A percentile compares a stretch with the other conserved stretches of the same genome.
Conservation (phyloP, 2,888 invertebrate genomes). For the Agonopterix alstromeriana region DNA sequence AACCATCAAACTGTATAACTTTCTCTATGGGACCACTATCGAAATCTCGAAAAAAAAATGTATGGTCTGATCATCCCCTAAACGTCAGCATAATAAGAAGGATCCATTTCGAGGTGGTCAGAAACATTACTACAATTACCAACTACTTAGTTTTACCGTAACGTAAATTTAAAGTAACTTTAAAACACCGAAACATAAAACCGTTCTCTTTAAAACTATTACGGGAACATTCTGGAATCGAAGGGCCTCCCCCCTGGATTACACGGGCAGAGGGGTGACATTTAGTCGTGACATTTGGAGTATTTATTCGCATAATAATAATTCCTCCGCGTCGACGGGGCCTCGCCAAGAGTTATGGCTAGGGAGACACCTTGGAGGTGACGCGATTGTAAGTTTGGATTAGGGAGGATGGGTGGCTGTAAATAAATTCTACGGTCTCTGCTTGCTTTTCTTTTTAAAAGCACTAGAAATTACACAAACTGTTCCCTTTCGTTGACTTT, state of each 20-base stretch:
- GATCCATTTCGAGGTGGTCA: too few species aligned
- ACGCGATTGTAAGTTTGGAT: constrained; percentile 23
- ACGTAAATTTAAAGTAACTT: neutral
- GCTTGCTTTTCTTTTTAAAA: too few species aligned
- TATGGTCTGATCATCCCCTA: too few species aligned
- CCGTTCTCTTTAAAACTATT: constrained; percentile 36
- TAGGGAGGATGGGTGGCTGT: constrained; percentile 1
- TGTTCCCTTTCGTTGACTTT: too few species aligned
- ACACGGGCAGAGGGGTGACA: constrained; percentile 64
- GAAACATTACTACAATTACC: too few species aligned
- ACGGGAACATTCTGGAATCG: constrained; percentile 36
- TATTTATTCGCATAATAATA: constrained; percentile 83
- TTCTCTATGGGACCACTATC: too few species aligned
- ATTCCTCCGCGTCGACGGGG: constrained; percentile 72
- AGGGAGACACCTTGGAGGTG: constrained; percentile 68
- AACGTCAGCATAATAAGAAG: too few species aligned
- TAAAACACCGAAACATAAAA: neutral
- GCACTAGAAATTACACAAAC: too few species aligned
- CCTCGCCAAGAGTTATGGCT: constrained; percentile 67
- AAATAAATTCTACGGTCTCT: too few species aligned
- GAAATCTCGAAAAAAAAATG: too few species aligned
- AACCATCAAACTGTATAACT: too few species aligned
- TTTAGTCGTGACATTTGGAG: constrained; percentile 80
- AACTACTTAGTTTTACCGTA: too few species aligned
- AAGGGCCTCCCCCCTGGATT: constrained; percentile 46